These are phyloP conservation scores for Sebastes miniatus DNA, from an alignment of 2,797 vertebrate species.

Conservation along the genomic window DNA sequence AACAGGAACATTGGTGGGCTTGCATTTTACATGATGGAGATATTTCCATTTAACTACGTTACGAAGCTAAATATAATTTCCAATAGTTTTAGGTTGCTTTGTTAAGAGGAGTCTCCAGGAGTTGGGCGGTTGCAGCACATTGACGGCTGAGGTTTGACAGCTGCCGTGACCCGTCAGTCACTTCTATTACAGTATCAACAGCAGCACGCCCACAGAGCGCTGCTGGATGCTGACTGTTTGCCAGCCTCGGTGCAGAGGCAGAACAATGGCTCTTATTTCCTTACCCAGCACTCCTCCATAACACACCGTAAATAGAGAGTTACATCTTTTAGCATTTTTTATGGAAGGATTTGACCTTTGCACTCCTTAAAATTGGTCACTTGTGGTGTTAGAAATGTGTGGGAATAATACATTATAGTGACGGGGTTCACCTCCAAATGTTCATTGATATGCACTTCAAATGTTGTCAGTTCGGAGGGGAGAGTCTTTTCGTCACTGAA, in stretches of 20 bases:
- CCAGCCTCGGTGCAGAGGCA: constrained; percentile 52
- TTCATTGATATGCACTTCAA: not conserved
- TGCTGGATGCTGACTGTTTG: constrained; percentile 63
- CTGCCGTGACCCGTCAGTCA: constrained; percentile 68
- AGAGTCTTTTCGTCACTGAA: not conserved
- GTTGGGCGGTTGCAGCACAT: constrained; percentile 8
- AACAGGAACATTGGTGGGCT: not conserved
- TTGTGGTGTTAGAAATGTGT: not conserved
- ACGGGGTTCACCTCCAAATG: not conserved
- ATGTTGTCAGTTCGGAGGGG: not conserved
- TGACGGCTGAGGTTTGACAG: constrained; percentile 58
- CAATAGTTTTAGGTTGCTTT: constrained; percentile 10
- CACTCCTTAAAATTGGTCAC: not conserved
- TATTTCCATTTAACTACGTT: not conserved
- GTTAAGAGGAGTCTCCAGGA: not conserved
- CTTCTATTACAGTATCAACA: constrained; percentile 68
- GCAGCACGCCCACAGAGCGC: constrained; percentile 62
- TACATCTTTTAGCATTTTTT: not conserved
- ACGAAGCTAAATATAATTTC: too few relatives aligned
- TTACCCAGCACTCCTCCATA: constrained; percentile 32
- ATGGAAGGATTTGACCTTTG: not conserved
- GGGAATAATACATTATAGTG: not conserved
- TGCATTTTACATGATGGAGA: not conserved
- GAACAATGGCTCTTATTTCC: constrained; percentile 54
- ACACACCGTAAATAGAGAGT: constrained; percentile 8